A percentile compares a stretch with the other conserved stretches of the same genome.
Conservation (phyloP, 1,140 invertebrate species). For the Oryctes rhinoceros region DNA sequence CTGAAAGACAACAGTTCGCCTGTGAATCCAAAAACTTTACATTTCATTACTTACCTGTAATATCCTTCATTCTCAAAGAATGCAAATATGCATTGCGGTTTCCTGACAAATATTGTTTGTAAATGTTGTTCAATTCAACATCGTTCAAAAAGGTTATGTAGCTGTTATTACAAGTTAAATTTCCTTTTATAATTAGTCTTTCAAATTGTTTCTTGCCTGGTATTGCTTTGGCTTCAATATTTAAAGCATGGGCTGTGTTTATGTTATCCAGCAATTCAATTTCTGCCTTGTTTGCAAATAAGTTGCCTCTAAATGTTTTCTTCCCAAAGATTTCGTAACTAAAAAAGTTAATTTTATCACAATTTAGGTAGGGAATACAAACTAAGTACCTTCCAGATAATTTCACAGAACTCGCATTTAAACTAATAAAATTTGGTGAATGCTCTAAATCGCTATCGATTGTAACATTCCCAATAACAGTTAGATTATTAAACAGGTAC, state of each 20-base stretch:
- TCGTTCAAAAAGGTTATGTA: constrained; percentile 36
- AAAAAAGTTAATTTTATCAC: constrained; percentile 11
- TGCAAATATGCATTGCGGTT: constrained; percentile 45
- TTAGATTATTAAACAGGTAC: constrained; percentile 51
- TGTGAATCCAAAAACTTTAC: neutral
- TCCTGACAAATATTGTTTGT: constrained; percentile 46
- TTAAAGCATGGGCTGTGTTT: constrained; percentile 37
- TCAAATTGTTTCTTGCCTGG: constrained; percentile 36
- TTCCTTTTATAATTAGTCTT: constrained; percentile 49
- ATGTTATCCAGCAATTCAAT: constrained; percentile 46
- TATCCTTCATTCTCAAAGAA: constrained; percentile 49
- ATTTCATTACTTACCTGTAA: constrained; percentile 48
- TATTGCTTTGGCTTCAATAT: constrained; percentile 25
- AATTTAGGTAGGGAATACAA: neutral
- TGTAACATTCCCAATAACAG: constrained; percentile 51
- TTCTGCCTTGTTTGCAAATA: constrained; percentile 50
- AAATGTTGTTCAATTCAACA: constrained; percentile 46
- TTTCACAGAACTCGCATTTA: constrained; percentile 49
- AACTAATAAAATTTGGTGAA: constrained; percentile 49
- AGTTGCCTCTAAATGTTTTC: constrained; percentile 49
- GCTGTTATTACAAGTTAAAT: constrained; percentile 39
- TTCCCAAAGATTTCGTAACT: constrained; percentile 52
- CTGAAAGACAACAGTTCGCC: constrained; percentile 45
- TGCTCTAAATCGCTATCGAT: constrained; percentile 46
- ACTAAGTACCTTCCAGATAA: constrained; percentile 48